phyloP scores from a whole-genome alignment of 2,113 vertebrate genomes.

The Camelus bactrianus region DNA sequence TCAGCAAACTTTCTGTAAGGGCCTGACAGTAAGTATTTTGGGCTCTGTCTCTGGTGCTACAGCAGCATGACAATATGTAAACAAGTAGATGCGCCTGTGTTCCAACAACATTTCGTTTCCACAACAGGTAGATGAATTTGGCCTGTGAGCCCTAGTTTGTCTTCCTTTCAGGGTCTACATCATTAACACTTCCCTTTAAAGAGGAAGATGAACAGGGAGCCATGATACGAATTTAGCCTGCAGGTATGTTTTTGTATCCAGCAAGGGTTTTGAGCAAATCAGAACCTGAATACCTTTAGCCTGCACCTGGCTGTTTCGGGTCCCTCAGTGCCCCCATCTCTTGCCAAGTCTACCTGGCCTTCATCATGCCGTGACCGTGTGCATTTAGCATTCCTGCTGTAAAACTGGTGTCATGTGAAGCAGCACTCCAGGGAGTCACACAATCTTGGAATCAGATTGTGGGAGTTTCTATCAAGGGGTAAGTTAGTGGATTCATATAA shows the following conservation, averaged over 20 bases:
- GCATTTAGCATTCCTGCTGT: neutral
- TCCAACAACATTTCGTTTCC: neutral
- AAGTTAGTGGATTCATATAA: neutral
- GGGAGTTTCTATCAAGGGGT: neutral
- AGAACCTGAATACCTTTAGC: neutral
- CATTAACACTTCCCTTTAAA: neutral
- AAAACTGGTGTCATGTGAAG: neutral
- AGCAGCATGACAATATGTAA: neutral
- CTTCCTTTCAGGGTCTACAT: neutral
- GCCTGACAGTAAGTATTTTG: neutral
- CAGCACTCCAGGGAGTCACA: neutral
- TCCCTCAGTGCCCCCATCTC: neutral
- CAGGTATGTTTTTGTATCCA: neutral
- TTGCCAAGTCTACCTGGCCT: neutral
- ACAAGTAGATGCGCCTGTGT: neutral
- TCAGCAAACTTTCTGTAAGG: neutral
- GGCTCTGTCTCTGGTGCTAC: neutral
- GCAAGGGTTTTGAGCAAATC: neutral
- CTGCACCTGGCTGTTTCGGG: neutral
- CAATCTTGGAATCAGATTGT: neutral
- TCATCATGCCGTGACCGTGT: rapidly evolving
- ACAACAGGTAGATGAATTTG: neutral
- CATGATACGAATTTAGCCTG: neutral
- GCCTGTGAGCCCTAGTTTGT: neutral
- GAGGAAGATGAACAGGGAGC: neutral